Evolutionary conservation across 2,888 invertebrate genomes (phyloP).

Genomic region (Amblyteles armatorius): DNA sequence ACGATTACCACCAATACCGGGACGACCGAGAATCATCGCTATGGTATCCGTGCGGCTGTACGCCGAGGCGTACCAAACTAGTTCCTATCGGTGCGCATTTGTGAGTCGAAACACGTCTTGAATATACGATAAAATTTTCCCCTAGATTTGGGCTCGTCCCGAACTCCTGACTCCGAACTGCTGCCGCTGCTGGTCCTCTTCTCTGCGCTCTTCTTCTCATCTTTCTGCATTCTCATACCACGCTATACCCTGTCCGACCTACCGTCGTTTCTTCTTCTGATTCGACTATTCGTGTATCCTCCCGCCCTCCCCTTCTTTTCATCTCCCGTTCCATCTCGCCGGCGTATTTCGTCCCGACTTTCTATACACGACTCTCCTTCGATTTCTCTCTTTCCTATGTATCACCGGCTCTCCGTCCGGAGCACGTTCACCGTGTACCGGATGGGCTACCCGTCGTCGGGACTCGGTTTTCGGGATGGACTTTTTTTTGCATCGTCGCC

Average conservation of each 20-base stretch:
- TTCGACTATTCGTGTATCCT: constrained; percentile 10
- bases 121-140: constrained; percentile 83
- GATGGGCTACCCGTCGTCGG: background rate
- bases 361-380: background rate
- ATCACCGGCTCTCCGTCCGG: background rate
- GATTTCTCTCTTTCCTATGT: background rate
- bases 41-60: constrained; percentile 32
- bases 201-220: constrained; percentile 27
- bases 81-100: constrained; percentile 66
- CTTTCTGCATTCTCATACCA: constrained; percentile 12
- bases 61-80: constrained; percentile 21
- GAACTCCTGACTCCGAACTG: constrained; percentile 58
- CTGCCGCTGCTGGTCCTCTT: constrained; percentile 36
- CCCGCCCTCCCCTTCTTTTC: constrained; percentile 3
- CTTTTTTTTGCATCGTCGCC: constrained; percentile 28
- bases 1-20: constrained; percentile 6
- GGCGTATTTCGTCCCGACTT: background rate
- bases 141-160: constrained; percentile 76
- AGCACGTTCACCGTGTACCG: constrained; percentile 19
- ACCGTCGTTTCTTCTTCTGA: background rate
- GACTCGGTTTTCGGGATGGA: constrained; percentile 2
- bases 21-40: background rate
- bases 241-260: background rate
- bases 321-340: constrained; percentile 11
- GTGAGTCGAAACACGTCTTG: constrained; percentile 81